Base-by-base conservation (phyloP, 35 echinoderm and acorn worm species). In the Ophiothrix spiculata region DNA sequence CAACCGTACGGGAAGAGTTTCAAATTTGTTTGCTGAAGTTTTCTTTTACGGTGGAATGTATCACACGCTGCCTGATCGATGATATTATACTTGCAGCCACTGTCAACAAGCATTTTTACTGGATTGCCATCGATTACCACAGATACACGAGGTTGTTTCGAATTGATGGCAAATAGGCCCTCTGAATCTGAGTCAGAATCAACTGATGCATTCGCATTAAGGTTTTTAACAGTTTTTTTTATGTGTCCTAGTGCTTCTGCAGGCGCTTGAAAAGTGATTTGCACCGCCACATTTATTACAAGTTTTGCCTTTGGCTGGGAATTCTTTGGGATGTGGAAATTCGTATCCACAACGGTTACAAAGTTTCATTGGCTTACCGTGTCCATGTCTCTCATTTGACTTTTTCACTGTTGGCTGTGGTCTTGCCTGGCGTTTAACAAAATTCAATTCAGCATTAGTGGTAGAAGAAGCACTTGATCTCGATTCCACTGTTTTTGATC, bases 281-380 rank as follows among this genome's bases (percentile, higher is more conserved):
- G 34, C 4, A n/a, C 80, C 75, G 0, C 83, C 83, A 80, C 89
- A 91, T 1, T 39, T 32, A 36, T 91, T 6, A 36, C 89, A 91
- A 0, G n/a, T 74, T 79, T 91, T 79, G 31, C 89, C 82, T 80
- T 80, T 91, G 1, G 89, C 90, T 0, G 83, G 83, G 39, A 83
- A 91, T 15, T 86, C 78, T 1, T 31, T 45, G 29, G 40, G 34
- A 86, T 91, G 90, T 33, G 90, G 90, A 56, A 81, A 91, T 19
- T 86, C 32, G 31, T 23, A 10, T 15, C 90, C 90, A 86, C 83
- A 91, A 39, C 41, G 40, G 39, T 80, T 75, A 56, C 90, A 91
- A 4, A n/a, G 19, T 39, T 38, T 87, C n/a, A n/a, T n/a, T n/a
- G n/a, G n/a, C 15, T 39, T 39, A 28, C 56, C 56, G 73, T 31